Base-by-base conservation (phyloP, 1,140 invertebrate genomes). In the Pseudomyrmex pallidus region DNA sequence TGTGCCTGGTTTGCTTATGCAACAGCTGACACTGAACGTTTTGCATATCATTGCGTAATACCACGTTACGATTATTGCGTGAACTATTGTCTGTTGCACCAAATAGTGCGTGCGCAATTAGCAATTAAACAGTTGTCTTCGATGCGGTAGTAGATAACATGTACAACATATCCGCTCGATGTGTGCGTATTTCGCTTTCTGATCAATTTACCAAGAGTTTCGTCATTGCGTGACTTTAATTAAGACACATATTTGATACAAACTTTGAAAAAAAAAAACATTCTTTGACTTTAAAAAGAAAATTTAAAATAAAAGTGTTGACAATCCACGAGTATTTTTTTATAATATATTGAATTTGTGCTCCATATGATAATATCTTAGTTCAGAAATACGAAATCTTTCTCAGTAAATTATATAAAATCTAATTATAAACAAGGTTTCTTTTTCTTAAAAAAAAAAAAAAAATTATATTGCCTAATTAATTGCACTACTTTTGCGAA, bases 21-120 rank as follows among this genome's bases (percentile, higher is more conserved):
- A 93, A 93, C 87, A 73, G 90, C 86, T 85, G 88, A 85, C 89
- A 90, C 90, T 89, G 87, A 84, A 90, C 80, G 87, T 89, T 92
- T 91, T 90, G 86, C 89, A 90, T 91, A 89, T 92, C 84, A 91
- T 93, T 93, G 86, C 90, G 86, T 88, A 92, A 93, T 91, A 85
- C 83, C 84, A 25, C 46, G 70, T 89, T 35, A 89, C 86, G 85
- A 92, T 92, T 93, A 91, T 91, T 90, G 64, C 86, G 73, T 73
- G 84, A 78, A 59, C 52, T 68, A 44, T 78, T 78, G 52, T 78
- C 64, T 44, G 13, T 50, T 59, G 20, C 12, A 44, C 22, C 66
- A 13, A 72, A 59, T 72, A 70, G 17, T 77, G 63, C 64, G 44
- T 77, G 3, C 44, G 52, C 64, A 78, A 78, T 78, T 78, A 78